Conservation (phyloP, 2,888 invertebrate species). For the Ligdia adustata region DNA sequence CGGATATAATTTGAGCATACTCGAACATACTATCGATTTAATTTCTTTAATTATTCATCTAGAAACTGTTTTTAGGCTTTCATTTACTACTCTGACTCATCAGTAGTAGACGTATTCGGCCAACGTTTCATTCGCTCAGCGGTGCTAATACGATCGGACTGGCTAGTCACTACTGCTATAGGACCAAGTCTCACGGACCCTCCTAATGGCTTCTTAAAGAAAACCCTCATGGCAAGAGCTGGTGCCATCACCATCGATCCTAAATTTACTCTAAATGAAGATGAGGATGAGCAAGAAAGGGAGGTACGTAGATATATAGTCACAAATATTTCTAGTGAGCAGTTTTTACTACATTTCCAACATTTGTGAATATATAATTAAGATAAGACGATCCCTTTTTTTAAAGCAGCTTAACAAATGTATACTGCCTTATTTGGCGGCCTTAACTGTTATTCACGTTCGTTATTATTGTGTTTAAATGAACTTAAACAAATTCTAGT, state of each 20-base stretch:
- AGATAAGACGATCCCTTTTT: too few species aligned
- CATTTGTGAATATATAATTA: too few species aligned
- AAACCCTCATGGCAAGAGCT: slow-evolving; percentile 68
- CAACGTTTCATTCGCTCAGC: slow-evolving; percentile 60
- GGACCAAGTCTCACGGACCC: slow-evolving; percentile 46
- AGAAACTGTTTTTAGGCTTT: slow-evolving; percentile 56
- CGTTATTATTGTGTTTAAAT: too few species aligned
- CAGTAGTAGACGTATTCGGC: slow-evolving; percentile 52
- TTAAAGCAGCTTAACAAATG: too few species aligned
- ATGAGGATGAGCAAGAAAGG: slow-evolving; percentile 74
- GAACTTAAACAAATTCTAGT: too few species aligned
- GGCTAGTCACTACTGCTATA: slow-evolving; percentile 64
- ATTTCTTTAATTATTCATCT: background rate
- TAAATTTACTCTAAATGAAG: slow-evolving; percentile 67
- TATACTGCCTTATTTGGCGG: too few species aligned
- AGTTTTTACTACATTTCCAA: too few species aligned
- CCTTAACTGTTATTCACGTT: too few species aligned
- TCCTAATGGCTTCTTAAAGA: slow-evolving; percentile 58
- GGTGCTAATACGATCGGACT: slow-evolving; percentile 59
- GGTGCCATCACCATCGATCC: slow-evolving; percentile 62
- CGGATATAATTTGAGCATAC: too few species aligned
- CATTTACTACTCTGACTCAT: slow-evolving; percentile 67
- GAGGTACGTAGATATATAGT: slow-evolving; percentile 62
- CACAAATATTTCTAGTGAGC: too few species aligned
- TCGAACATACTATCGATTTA: too few species aligned